These are phyloP conservation scores for Gonioctena quinquepunctata DNA, from an alignment of 1,140 invertebrate genomes.

Conservation along the genomic window DNA sequence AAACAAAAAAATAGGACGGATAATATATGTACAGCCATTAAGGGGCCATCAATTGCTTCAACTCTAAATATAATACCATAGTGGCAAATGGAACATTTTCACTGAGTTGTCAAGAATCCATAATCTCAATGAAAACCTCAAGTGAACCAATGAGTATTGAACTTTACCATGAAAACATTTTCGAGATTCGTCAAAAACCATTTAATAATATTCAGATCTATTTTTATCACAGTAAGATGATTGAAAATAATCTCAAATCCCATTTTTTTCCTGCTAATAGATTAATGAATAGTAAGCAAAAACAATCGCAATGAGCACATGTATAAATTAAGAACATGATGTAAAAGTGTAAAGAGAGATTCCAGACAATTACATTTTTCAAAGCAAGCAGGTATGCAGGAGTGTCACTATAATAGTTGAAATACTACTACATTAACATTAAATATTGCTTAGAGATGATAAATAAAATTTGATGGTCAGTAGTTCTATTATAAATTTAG, in stretches of 20 bases:
- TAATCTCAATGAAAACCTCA: background rate
- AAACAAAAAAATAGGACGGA: background rate
- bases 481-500: background rate
- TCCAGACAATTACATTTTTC: constrained; percentile 21
- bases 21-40: background rate
- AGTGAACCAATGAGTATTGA: background rate
- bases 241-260: background rate
- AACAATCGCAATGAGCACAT: background rate
- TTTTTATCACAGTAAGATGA: too few relatives aligned
- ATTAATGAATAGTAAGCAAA: background rate
- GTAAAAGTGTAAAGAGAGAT: constrained; percentile 12
- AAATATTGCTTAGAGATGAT: background rate
- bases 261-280: background rate
- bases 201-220: too few relatives aligned
- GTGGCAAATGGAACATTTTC: background rate
- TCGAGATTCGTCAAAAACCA: too few relatives aligned
- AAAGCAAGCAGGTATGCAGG: constrained; percentile 25
- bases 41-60: background rate
- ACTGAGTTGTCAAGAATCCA: background rate
- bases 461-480: background rate
- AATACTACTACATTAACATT: constrained; percentile 21
- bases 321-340: constrained; percentile 26
- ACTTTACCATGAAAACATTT: background rate
- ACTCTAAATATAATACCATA: background rate
- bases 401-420: constrained; percentile 21